Evolutionary conservation across 2,113 vertebrate species (phyloP).

Genomic region (Eptatretus burgeri): DNA sequence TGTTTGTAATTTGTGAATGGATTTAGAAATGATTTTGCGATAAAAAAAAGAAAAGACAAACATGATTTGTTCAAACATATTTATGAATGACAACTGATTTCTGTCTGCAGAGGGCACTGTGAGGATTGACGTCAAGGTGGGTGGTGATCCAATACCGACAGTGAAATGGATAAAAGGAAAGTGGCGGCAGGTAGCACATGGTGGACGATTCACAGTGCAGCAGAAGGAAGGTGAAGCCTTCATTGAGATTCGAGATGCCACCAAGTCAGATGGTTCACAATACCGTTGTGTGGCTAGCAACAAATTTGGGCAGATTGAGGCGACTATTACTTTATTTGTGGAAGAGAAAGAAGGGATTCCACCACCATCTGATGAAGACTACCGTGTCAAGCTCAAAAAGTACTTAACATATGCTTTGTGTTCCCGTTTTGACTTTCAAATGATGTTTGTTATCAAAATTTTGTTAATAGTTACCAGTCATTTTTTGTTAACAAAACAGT

Average conservation of each 20-base stretch:
- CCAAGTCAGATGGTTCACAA: constrained; percentile 50
- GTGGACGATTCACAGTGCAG: constrained; percentile 45
- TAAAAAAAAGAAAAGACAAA: no score
- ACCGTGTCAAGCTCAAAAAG: constrained; percentile 74
- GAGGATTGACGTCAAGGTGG: constrained; percentile 82
- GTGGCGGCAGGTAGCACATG: constrained; percentile 82
- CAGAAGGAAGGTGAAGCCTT: constrained; percentile 49
- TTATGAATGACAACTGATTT: no score
- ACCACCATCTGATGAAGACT: constrained; percentile 37
- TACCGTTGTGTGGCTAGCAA: constrained; percentile 59
- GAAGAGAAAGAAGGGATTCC: constrained; percentile 33
- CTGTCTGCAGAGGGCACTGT: constrained; percentile 37
- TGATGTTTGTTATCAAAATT: not conserved
- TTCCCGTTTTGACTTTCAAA: constrained; percentile 8
- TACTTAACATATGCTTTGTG: constrained; percentile 12
- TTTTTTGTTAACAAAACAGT: no score
- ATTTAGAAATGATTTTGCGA: no score
- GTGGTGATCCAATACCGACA: constrained; percentile 71
- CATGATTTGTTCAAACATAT: no score
- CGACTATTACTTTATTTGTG: constrained; percentile 35
- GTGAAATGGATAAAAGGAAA: constrained; percentile 98
- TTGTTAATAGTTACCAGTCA: no score
- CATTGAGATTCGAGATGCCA: constrained; percentile 46
- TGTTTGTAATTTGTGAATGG: no score
- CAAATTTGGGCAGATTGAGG: constrained; percentile 60